Conservation (phyloP, 92 coral and sea anemone species). For the Palythoa grandis region DNA sequence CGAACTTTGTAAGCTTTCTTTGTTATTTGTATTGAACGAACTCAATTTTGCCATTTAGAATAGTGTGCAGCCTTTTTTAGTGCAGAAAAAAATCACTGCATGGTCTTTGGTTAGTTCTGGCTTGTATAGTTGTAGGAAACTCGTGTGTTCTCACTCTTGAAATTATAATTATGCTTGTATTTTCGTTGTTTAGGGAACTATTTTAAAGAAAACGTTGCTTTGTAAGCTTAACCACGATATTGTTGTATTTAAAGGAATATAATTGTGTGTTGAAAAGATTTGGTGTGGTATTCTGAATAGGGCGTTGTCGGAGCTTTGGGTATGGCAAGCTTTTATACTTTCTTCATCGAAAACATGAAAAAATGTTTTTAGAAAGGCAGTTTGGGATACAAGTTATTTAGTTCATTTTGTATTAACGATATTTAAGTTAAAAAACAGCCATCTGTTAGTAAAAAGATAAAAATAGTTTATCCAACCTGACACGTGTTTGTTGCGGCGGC, state of each 20-base stretch:
- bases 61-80: background rate
- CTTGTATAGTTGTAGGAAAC: background rate
- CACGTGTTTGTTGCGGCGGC: conserved; percentile 1
- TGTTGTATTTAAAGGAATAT: conserved; percentile 16
- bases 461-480: background rate
- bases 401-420: background rate
- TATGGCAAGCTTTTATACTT: background rate
- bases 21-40: background rate
- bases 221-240: background rate
- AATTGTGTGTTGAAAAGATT: conserved; percentile 18
- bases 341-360: background rate
- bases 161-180: background rate
- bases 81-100: background rate
- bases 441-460: background rate
- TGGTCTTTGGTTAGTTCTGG: conserved; percentile 19
- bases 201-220: conserved; percentile 23
- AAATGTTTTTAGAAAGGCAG: background rate
- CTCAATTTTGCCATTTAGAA: background rate
- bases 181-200: conserved; percentile 2
- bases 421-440: background rate
- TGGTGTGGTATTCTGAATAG: background rate
- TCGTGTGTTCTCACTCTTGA: conserved; percentile 12
- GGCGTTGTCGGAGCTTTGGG: conserved; percentile 47
- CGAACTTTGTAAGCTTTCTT: conserved; percentile 41
- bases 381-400: background rate